phyloP scores from a whole-genome alignment of 2,113 vertebrate species.

The Oreocharis arfaki region DNA sequence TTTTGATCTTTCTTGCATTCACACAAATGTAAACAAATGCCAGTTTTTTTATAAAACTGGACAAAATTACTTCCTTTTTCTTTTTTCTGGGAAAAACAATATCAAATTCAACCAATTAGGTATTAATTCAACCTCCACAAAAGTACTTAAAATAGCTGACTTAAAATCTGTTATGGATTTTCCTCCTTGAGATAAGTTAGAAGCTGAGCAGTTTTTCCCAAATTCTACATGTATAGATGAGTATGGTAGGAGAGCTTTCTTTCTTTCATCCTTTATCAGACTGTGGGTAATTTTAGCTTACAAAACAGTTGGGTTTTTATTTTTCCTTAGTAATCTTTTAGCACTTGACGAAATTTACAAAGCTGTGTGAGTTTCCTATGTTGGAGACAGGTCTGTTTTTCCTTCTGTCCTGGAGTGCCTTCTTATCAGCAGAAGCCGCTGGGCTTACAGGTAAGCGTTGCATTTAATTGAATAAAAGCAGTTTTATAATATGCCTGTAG shows the following conservation, averaged over 20 bases:
- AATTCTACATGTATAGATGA: not conserved
- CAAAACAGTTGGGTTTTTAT: not conserved
- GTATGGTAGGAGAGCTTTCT: not conserved
- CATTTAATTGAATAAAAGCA: not conserved
- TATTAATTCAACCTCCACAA: not conserved
- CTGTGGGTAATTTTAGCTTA: not conserved
- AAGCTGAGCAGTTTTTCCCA: not conserved
- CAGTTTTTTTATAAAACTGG: not conserved
- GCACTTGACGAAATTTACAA: slow-evolving; percentile 87
- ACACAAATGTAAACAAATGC: not conserved
- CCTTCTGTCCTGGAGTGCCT: slow-evolving; percentile 84
- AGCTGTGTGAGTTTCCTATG: slow-evolving; percentile 80
- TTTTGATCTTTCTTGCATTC: not conserved
- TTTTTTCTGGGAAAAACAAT: not conserved
- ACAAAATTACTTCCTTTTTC: not conserved
- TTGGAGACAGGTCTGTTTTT: slow-evolving; percentile 84
- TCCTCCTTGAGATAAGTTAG: not conserved
- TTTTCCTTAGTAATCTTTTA: slow-evolving; percentile 73
- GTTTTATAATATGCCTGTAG: not conserved
- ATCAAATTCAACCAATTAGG: not conserved
- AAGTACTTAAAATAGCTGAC: not conserved
- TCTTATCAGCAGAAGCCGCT: slow-evolving; percentile 81
- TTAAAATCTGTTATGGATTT: not conserved
- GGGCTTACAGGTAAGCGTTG: slow-evolving; percentile 79
- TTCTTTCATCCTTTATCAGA: not conserved